Evolutionary conservation across 2,113 vertebrate genomes (phyloP).

Genomic region (Rostratula benghalensis): DNA sequence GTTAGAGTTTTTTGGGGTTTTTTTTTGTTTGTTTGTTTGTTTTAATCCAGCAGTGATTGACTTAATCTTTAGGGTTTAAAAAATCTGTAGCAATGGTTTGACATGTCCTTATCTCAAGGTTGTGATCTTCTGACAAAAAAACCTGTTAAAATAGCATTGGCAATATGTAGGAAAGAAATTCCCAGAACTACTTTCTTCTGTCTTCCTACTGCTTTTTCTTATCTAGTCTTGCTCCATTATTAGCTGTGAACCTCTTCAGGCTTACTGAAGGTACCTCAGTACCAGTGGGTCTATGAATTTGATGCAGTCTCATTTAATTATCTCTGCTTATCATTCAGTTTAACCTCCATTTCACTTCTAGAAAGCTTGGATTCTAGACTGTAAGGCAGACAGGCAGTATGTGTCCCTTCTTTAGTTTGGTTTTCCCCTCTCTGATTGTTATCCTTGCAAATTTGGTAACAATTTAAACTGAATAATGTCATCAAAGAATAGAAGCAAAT

Average conservation of each 20-base stretch:
- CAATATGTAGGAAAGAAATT: not conserved
- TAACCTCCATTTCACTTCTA: not conserved
- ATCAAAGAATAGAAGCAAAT: not conserved
- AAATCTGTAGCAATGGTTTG: not conserved
- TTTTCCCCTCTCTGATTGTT: not conserved
- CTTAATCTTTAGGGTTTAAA: not conserved
- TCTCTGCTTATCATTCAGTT: not conserved
- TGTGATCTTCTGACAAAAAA: not conserved
- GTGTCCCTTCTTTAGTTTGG: not conserved
- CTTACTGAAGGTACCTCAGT: not conserved
- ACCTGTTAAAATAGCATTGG: not conserved
- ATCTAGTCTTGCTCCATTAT: not conserved
- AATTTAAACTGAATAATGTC: not conserved
- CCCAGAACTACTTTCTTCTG: not conserved
- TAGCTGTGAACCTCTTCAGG: not conserved
- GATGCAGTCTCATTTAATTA: not conserved
- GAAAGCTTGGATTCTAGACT: not conserved
- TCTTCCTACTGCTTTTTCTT: not conserved
- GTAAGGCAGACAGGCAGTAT: not conserved
- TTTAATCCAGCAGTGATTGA: not conserved
- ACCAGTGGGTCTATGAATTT: not conserved
- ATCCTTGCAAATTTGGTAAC: not conserved
- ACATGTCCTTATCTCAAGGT: not conserved
- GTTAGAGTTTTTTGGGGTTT: no score
- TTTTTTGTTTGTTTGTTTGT: not conserved